These are phyloP conservation scores for Serilophus lunatus DNA, from an alignment of 2,113 vertebrate species.

Conservation along the genomic window DNA sequence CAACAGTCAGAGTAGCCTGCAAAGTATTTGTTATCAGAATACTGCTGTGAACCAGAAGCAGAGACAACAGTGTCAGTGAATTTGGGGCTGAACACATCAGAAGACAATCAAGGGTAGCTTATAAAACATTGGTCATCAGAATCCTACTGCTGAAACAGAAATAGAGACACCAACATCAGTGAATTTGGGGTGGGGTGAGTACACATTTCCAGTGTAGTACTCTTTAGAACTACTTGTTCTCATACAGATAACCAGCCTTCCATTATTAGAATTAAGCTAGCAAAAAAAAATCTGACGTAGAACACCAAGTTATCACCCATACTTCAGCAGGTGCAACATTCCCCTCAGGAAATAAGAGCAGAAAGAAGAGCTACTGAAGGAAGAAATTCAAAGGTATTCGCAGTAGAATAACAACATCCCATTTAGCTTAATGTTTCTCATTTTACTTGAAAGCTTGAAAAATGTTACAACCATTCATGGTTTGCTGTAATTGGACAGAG, in stretches of 20 bases:
- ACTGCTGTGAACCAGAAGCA: not conserved
- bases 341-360: not conserved
- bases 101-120: not conserved
- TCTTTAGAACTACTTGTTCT: not conserved
- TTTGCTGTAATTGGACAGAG: slow-evolving; percentile 24
- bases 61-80: not conserved
- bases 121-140: not conserved
- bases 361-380: not conserved
- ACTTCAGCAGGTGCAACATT: not conserved
- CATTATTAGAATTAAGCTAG: not conserved
- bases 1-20: not conserved
- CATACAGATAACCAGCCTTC: not conserved
- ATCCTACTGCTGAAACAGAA: not conserved
- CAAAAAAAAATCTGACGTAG: not conserved
- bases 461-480: not conserved
- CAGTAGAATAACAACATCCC: not conserved
- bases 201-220: not conserved
- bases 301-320: not conserved
- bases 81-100: not conserved
- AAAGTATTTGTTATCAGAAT: not conserved
- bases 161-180: not conserved
- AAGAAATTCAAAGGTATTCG: not conserved
- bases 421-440: not conserved
- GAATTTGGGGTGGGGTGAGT: accelerated
- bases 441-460: slow-evolving; percentile 1